Percentiles rank a stretch among this genome's conserved stretches.
Conservation (phyloP, 2,888 invertebrate species). For the Bembecia ichneumoniformis region DNA sequence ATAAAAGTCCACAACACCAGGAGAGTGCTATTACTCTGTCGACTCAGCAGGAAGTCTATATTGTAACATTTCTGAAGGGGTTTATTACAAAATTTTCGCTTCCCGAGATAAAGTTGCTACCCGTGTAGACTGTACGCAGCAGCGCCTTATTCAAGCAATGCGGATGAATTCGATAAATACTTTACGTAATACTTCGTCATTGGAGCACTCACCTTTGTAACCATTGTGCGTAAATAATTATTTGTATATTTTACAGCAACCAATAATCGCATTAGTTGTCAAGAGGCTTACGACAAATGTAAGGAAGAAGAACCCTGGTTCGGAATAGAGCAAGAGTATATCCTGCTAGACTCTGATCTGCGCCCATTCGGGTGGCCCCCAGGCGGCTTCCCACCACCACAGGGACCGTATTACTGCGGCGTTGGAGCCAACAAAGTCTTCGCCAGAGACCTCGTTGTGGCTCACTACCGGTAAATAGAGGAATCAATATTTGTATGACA, state of each 20-base stretch:
- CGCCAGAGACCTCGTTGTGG: constrained; percentile 96
- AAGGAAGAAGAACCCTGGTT: constrained; percentile 88
- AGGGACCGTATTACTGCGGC: constrained; percentile 98
- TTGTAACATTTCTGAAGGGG: too few species aligned
- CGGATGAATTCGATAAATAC: too few species aligned
- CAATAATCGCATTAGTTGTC: constrained; percentile 81
- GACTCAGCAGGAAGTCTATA: too few species aligned
- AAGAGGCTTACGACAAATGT: constrained; percentile 81
- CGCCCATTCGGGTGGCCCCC: constrained; percentile 95
- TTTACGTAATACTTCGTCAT: too few species aligned
- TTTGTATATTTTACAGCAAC: constrained; percentile 54
- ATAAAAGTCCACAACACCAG: too few species aligned
- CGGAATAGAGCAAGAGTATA: constrained; percentile 95
- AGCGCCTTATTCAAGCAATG: too few species aligned
- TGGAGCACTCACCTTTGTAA: too few species aligned
- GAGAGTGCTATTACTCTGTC: too few species aligned
- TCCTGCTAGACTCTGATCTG: constrained; percentile 86
- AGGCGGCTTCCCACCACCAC: constrained; percentile 94
- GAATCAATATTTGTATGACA: background rate
- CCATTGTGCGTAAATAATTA: too few species aligned
- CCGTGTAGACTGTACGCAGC: too few species aligned
- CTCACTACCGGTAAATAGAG: constrained; percentile 81
- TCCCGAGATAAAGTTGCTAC: too few species aligned
- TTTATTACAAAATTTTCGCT: too few species aligned
- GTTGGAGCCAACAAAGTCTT: constrained; percentile 96